These are phyloP conservation scores for Chrysina gloriosa DNA, from an alignment of 2,888 invertebrate species.

Conservation along the genomic window DNA sequence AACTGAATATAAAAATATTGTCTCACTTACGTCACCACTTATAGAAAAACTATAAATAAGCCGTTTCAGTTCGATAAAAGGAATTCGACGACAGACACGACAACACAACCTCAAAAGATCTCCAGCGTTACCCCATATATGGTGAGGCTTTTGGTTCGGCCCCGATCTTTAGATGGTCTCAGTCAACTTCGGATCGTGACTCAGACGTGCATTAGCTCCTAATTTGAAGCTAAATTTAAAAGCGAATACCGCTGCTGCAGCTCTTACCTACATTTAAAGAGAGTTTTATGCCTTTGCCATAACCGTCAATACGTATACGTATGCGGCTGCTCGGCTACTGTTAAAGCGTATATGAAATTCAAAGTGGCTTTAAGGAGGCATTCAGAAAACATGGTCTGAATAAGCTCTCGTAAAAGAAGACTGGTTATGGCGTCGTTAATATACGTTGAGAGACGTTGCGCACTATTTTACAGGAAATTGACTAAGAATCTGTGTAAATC, in stretches of 20 bases:
- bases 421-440: not conserved
- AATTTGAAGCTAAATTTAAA: slow-evolving; percentile 36
- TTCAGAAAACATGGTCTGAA: not conserved
- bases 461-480: no score
- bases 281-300: slow-evolving; percentile 32
- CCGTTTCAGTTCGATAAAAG: slow-evolving; percentile 32
- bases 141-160: slow-evolving; percentile 40
- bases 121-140: slow-evolving; percentile 34
- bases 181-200: slow-evolving; percentile 24
- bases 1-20: slow-evolving; percentile 26
- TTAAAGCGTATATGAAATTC: slow-evolving; percentile 10
- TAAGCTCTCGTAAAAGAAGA: not conserved
- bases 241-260: slow-evolving; percentile 31
- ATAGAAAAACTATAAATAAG: slow-evolving; percentile 38
- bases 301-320: slow-evolving; percentile 9
- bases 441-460: no score
- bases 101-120: slow-evolving; percentile 35
- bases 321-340: slow-evolving; percentile 5
- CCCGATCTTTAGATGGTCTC: slow-evolving; percentile 43
- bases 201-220: slow-evolving; percentile 37
- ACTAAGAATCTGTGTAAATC: no score
- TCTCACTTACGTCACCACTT: slow-evolving; percentile 28
- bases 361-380: slow-evolving; percentile 4
- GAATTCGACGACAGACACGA: slow-evolving; percentile 28
- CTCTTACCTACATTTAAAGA: slow-evolving; percentile 35